Percentiles rank a stretch among this genome's conserved stretches.
Conservation (phyloP, 2,888 invertebrate species). For the Folsomia manolachei region DNA sequence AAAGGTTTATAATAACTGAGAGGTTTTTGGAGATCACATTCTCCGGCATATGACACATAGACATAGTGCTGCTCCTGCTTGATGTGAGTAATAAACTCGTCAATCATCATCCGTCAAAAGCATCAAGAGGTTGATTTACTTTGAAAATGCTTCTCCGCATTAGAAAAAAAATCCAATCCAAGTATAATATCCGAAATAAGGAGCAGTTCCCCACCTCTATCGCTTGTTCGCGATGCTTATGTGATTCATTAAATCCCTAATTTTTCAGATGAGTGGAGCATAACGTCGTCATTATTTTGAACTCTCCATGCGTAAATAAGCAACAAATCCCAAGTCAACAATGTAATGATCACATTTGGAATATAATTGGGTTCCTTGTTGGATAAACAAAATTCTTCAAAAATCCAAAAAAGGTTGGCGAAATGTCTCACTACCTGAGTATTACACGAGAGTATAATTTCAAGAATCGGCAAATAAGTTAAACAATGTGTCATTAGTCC, state of each 20-base stretch:
- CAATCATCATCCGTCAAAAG: conserved; percentile 3
- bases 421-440: no score
- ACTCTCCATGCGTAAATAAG: conserved; percentile 8
- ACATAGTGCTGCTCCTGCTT: neutral
- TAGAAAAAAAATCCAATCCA: neutral
- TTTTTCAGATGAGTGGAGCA: conserved; percentile 15
- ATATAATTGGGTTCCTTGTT: neutral
- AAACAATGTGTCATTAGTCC: no score
- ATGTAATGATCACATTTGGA: neutral
- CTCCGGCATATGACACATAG: no score
- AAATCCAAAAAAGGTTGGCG: no score
- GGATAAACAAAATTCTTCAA: no score
- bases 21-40: no score
- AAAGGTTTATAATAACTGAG: no score
- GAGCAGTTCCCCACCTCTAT: neutral
- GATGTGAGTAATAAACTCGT: neutral
- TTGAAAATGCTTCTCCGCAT: neutral
- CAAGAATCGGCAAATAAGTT: no score
- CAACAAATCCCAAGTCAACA: neutral
- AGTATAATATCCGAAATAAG: neutral
- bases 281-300: conserved; percentile 7
- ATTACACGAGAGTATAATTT: no score
- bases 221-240: neutral
- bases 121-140: conserved; percentile 6
- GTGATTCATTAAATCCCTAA: conserved; percentile 8